Evolutionary conservation across 2,888 invertebrate genomes (phyloP).

Genomic region (Odontocolon sp.): DNA sequence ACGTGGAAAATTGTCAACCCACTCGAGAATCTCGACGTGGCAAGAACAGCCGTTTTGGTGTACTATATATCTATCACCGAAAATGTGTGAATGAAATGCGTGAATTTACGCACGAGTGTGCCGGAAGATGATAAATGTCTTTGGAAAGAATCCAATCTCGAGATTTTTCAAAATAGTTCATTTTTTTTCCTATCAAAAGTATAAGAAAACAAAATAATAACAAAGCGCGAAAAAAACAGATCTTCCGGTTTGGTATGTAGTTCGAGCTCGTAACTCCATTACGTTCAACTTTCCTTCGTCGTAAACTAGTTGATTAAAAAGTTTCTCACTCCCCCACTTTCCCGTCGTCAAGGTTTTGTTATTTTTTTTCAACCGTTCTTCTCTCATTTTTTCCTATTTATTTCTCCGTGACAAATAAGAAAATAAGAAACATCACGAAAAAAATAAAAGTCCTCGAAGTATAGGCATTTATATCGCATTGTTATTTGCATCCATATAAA

Average conservation of each 20-base stretch:
- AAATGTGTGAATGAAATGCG: too few species aligned
- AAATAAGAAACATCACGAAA: conserved; percentile 18
- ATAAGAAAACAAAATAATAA: too few species aligned
- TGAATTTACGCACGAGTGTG: too few species aligned
- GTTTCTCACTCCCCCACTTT: conserved; percentile 35
- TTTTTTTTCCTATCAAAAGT: too few species aligned
- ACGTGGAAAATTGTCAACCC: not conserved
- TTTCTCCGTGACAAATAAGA: conserved; percentile 13
- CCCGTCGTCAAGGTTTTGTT: conserved; percentile 3
- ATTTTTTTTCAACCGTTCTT: conserved; percentile 8
- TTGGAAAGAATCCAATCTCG: too few species aligned
- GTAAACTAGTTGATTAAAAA: conserved; percentile 59
- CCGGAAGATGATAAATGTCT: too few species aligned
- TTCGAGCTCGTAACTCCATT: conserved; percentile 28
- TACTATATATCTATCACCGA: too few species aligned
- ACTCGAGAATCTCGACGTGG: not conserved
- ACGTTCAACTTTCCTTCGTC: conserved; percentile 34
- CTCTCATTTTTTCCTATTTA: conserved; percentile 1
- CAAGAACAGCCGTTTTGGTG: too few species aligned
- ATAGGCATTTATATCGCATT: not conserved
- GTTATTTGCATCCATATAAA: not conserved
- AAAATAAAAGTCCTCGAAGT: conserved; percentile 37
- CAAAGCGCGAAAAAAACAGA: too few species aligned
- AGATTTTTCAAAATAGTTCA: too few species aligned
- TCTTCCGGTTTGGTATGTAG: conserved; percentile 11